Percentiles rank a stretch among this genome's conserved stretches.
Conservation (phyloP, 2,113 vertebrate genomes). For the Suricata suricatta region DNA sequence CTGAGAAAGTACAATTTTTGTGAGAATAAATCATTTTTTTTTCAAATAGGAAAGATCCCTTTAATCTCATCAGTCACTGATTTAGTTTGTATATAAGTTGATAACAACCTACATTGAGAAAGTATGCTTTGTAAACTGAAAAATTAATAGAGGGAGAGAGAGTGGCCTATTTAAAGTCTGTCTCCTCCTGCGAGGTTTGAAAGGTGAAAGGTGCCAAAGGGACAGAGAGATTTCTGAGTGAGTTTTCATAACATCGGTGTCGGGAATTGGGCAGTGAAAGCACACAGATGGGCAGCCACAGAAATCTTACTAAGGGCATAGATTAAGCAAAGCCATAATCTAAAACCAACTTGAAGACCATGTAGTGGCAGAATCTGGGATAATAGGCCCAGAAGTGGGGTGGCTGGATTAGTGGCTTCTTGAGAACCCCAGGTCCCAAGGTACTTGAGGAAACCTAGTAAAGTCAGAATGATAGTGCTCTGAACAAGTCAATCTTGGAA, state of each 20-base stretch:
- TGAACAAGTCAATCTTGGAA: not conserved
- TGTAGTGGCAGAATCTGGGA: not conserved
- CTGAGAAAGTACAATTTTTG: not conserved
- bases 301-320: not conserved
- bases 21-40: conserved; percentile 15
- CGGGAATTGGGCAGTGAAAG: not conserved
- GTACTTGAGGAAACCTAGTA: not conserved
- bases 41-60: not conserved
- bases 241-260: not conserved
- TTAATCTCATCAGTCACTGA: not conserved
- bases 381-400: not conserved
- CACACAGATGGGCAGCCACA: not conserved
- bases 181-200: not conserved
- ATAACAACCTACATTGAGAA: not conserved
- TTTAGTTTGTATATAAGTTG: not conserved
- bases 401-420: not conserved
- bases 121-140: not conserved
- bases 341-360: too few species aligned
- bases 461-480: not conserved
- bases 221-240: not conserved
- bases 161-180: not conserved
- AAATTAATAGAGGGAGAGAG: not conserved
- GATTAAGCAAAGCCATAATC: not conserved
- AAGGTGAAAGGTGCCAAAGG: not conserved
- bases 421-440: not conserved